Conservation (phyloP, 2,113 vertebrate species). For the Oenanthe melanoleuca region DNA sequence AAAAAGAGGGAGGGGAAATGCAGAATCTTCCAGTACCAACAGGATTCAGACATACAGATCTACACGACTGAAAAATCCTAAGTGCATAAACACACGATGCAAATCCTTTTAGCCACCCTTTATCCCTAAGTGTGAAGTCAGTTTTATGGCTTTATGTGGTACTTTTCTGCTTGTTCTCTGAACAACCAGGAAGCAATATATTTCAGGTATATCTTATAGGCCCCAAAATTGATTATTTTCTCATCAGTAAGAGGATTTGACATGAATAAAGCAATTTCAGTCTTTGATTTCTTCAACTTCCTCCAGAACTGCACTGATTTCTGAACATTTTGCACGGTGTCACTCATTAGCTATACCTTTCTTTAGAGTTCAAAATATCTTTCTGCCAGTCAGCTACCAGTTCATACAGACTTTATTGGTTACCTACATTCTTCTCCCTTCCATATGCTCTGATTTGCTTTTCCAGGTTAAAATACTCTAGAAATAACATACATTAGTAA, state of each 20-base stretch:
- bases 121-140: background rate
- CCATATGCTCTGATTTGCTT: background rate
- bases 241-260: background rate
- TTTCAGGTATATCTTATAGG: background rate
- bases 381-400: background rate
- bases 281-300: background rate
- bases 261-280: background rate
- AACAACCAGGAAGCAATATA: background rate
- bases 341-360: background rate
- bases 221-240: background rate
- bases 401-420: background rate
- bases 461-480: background rate
- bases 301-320: background rate
- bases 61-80: background rate
- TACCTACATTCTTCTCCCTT: background rate
- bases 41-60: background rate
- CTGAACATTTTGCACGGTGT: background rate
- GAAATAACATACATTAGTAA: background rate
- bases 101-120: background rate
- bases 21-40: background rate
- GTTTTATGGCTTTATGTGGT: background rate
- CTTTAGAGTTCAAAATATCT: background rate
- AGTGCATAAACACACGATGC: background rate
- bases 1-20: rapidly evolving
- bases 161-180: background rate